phyloP scores from a whole-genome alignment of 2,888 invertebrate genomes.

The Leptopilina myrica region DNA sequence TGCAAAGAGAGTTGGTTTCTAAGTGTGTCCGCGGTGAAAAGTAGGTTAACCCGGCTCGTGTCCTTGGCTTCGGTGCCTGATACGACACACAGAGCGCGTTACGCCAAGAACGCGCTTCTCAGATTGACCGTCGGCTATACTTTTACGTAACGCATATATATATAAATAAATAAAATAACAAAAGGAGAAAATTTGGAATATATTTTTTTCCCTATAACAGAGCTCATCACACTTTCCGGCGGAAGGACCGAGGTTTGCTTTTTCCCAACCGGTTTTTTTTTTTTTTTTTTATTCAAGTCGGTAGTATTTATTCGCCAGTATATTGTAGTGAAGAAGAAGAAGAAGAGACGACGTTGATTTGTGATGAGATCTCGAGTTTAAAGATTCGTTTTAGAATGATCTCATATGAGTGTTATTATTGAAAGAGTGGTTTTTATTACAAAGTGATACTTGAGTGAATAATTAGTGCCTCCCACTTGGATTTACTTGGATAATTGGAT shows the following conservation, averaged over 20 bases:
- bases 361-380: conserved; percentile 4
- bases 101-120: conserved; percentile 36
- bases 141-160: conserved; percentile 22
- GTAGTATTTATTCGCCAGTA: background rate
- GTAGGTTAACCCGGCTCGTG: conserved; percentile 32
- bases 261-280: conserved; percentile 13
- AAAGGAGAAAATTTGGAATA: too few relatives aligned
- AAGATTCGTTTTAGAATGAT: conserved; percentile 35
- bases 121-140: conserved; percentile 15
- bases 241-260: conserved; percentile 20
- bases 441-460: conserved; percentile 23
- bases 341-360: background rate
- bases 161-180: background rate
- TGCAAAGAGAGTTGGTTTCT: conserved; percentile 35
- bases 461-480: conserved; percentile 29
- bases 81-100: conserved; percentile 39
- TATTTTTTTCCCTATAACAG: too few relatives aligned
- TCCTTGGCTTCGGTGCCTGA: conserved; percentile 40
- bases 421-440: conserved; percentile 13
- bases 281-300: background rate
- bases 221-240: conserved; percentile 4
- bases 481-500: conserved; percentile 29
- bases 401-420: conserved; percentile 11
- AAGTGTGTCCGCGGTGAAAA: conserved; percentile 41
- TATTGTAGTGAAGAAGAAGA: background rate